Conservation (phyloP, 2,113 vertebrate genomes). For the Sigmodon hispidus region DNA sequence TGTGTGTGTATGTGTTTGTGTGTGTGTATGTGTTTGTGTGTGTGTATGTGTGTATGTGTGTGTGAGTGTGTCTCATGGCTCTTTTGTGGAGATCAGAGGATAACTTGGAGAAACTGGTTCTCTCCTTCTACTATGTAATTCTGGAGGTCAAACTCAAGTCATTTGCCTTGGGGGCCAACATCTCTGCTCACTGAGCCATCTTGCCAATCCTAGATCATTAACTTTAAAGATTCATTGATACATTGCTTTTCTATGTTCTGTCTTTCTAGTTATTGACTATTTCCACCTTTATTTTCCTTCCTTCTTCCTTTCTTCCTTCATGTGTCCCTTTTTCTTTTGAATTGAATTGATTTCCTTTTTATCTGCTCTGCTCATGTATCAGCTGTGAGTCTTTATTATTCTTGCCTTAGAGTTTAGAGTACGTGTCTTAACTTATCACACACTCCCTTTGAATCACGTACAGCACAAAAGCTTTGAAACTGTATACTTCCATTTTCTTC, state of each 20-base stretch:
- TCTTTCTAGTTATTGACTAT: neutral
- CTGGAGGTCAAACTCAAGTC: neutral
- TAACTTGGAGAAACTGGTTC: neutral
- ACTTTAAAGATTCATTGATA: neutral
- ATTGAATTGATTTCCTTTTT: neutral
- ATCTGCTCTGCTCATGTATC: neutral
- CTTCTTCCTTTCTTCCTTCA: neutral
- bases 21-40: too few species aligned
- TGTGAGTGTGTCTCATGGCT: neutral
- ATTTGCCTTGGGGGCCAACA: neutral
- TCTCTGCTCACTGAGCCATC: neutral
- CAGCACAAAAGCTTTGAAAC: neutral
- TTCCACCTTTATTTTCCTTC: neutral
- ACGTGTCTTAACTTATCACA: neutral
- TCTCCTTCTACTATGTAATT: neutral
- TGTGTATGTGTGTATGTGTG: neutral
- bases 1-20: too few species aligned
- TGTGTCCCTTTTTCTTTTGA: neutral
- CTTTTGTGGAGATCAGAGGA: neutral
- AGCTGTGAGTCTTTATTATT: neutral
- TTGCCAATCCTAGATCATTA: neutral
- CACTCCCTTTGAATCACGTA: neutral
- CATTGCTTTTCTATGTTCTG: neutral
- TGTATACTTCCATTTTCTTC: neutral
- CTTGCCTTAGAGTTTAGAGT: slow-evolving; percentile 12